phyloP scores from a whole-genome alignment of 2,888 invertebrate genomes.

The Chrysodeixis includens region DNA sequence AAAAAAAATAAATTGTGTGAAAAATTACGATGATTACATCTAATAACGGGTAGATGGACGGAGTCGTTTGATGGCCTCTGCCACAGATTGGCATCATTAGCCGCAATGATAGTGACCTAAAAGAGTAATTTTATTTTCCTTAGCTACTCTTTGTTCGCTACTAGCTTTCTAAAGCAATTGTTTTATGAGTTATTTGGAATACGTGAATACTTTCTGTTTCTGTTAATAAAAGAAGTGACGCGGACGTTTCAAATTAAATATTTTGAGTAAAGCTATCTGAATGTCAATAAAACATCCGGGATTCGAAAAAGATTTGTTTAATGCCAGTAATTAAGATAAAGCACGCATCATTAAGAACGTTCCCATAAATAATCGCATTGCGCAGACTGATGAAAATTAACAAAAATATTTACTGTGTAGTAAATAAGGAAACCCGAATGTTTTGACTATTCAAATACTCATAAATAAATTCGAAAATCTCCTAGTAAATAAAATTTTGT shows the following conservation, averaged over 20 bases:
- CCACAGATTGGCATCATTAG: slow-evolving; percentile 86
- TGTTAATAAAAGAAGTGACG: slow-evolving; percentile 30
- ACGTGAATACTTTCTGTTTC: slow-evolving; percentile 21
- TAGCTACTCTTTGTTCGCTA: slow-evolving; percentile 69
- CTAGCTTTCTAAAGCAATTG: slow-evolving; percentile 62
- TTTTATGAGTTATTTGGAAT: slow-evolving; percentile 38
- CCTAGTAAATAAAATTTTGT: slow-evolving; percentile 33
- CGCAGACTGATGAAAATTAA: slow-evolving; percentile 1
- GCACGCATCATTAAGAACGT: slow-evolving; percentile 10
- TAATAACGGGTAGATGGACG: slow-evolving; percentile 82
- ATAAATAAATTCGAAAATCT: slow-evolving; percentile 41
- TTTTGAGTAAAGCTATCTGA: slow-evolving; percentile 45
- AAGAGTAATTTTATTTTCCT: slow-evolving; percentile 82
- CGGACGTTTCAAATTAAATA: slow-evolving; percentile 21
- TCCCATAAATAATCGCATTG: slow-evolving; percentile 20
- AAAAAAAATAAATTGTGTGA: slow-evolving; percentile 88
- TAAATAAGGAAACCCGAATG: slow-evolving; percentile 43
- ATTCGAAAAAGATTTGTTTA: slow-evolving; percentile 44
- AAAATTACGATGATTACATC: slow-evolving; percentile 88
- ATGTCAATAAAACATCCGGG: slow-evolving; percentile 52
- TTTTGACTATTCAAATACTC: slow-evolving; percentile 38
- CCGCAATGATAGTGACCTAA: slow-evolving; percentile 84
- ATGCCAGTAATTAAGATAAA: slow-evolving; percentile 38
- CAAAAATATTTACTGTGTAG: slow-evolving; percentile 19
- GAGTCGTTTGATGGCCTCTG: slow-evolving; percentile 82